phyloP scores from a whole-genome alignment of 2,888 invertebrate species.

The Nycteola revayana region DNA sequence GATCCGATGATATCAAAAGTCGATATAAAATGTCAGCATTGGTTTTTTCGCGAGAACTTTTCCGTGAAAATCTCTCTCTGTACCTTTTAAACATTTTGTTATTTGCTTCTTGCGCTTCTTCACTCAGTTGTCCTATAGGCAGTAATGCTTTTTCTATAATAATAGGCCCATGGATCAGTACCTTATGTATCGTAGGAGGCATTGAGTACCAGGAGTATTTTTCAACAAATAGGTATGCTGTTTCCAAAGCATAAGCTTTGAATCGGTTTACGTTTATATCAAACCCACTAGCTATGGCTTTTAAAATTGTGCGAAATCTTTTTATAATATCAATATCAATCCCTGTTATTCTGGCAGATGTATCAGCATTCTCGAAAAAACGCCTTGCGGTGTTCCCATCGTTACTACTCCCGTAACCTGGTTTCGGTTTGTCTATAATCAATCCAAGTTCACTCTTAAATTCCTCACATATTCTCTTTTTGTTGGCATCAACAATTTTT shows the following conservation, averaged over 20 bases:
- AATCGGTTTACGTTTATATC: neutral
- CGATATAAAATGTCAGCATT: neutral
- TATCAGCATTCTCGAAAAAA: neutral
- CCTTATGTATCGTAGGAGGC: neutral
- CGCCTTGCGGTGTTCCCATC: neutral
- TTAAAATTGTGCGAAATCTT: neutral
- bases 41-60: neutral
- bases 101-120: neutral
- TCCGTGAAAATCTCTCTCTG: neutral
- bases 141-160: neutral
- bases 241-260: neutral
- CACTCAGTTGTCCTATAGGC: neutral
- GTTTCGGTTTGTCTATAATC: neutral
- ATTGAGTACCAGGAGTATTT: neutral
- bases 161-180: constrained; percentile 3
- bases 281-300: neutral
- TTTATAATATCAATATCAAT: neutral
- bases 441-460: neutral
- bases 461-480: neutral
- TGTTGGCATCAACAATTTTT: neutral
- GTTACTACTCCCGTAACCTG: neutral
- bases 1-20: neutral
- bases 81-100: neutral
- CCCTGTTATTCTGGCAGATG: neutral
- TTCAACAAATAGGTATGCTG: neutral